Evolutionary conservation across 2,113 vertebrate species (phyloP).

Genomic region (Prunella himalayana): DNA sequence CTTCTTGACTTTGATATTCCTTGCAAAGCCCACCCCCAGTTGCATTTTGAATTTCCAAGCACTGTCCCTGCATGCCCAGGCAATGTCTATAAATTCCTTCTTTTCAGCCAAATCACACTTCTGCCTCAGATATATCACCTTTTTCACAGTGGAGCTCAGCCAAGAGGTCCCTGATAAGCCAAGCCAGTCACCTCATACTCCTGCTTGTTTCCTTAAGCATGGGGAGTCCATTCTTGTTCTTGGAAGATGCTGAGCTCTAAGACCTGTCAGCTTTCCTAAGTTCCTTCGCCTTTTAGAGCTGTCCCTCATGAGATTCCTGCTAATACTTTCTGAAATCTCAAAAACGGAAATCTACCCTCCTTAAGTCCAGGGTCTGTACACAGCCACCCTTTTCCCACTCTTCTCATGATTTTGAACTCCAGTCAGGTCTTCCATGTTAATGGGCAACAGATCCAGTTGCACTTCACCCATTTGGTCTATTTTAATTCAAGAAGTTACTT

Average conservation of each 20-base stretch:
- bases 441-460: neutral
- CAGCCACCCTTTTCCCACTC: neutral
- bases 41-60: neutral
- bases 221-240: neutral
- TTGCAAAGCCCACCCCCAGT: neutral
- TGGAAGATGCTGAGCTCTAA: neutral
- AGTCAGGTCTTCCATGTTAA: neutral
- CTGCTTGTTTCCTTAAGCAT: neutral
- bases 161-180: neutral
- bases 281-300: neutral
- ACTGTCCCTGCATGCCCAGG: neutral
- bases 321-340: neutral
- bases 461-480: neutral
- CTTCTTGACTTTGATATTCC: neutral
- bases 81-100: neutral
- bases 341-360: neutral
- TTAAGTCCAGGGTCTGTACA: neutral
- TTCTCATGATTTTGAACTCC: neutral
- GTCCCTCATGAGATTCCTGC: neutral
- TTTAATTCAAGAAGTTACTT: neutral
- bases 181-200: neutral
- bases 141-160: neutral
- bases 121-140: rapidly evolving
- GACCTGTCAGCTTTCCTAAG: neutral
- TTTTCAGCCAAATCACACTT: neutral